Evolutionary conservation across 2,888 invertebrate genomes (phyloP).

Genomic region (Hypolimnas misippus): DNA sequence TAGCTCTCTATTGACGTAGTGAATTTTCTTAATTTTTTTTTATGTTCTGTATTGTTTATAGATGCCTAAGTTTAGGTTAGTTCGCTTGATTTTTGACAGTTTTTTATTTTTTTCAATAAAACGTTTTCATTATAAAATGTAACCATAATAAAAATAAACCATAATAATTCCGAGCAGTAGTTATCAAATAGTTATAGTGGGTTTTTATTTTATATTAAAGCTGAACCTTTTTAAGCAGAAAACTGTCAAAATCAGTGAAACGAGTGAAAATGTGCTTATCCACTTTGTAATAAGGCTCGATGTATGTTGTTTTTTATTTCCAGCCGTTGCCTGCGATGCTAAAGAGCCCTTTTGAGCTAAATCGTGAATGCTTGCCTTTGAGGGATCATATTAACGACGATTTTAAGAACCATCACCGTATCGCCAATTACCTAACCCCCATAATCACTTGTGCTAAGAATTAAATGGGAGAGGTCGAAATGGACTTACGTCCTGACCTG

Average conservation of each 20-base stretch:
- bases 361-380: slow-evolving; percentile 84
- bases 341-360: slow-evolving; percentile 84
- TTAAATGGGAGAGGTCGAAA: slow-evolving; percentile 58
- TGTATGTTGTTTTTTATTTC: slow-evolving; percentile 85
- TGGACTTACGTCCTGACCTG: slow-evolving; percentile 47
- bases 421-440: slow-evolving; percentile 79
- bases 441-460: slow-evolving; percentile 81
- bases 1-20: slow-evolving; percentile 24
- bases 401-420: slow-evolving; percentile 79
- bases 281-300: slow-evolving; percentile 81
- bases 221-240: slow-evolving; percentile 37
- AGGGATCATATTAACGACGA: slow-evolving; percentile 84
- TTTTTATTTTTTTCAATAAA: slow-evolving; percentile 46
- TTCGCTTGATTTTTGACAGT: slow-evolving; percentile 64
- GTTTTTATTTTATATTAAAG: background rate
- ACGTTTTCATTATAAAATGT: background rate
- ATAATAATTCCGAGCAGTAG: too few relatives aligned
- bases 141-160: background rate
- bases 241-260: slow-evolving; percentile 58
- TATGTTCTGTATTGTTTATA: slow-evolving; percentile 64
- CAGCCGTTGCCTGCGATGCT: slow-evolving; percentile 85
- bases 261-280: slow-evolving; percentile 63
- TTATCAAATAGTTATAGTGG: too few relatives aligned
- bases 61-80: slow-evolving; percentile 74
- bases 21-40: slow-evolving; percentile 24